Evolutionary conservation across 2,113 vertebrate species (phyloP), one percentile per base, ranked within the genome.

Genomic region (Acanthochromis polyacanthus): DNA sequence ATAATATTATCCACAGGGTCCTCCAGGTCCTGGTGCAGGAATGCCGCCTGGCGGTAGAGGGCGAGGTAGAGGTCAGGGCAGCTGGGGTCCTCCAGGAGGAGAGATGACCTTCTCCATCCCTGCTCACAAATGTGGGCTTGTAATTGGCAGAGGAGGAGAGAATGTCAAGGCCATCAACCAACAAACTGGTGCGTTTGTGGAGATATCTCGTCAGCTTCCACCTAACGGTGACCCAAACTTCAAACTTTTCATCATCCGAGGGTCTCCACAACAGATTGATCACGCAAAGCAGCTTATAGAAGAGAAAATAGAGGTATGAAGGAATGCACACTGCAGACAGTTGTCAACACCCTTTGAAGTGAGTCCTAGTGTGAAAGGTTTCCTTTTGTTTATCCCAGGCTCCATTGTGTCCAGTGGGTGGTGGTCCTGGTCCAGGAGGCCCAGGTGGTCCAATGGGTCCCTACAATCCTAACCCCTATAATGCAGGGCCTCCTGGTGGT

Each of bases 231-330:
- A 98, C 88, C 97, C 96, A 16, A 97, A 97, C 90, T 98, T 96
- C 87, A 98, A 98, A 68, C 89, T 98, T 17, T 98, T 98, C 72
- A 95, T 86, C 81, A 97, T 98, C 87, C 94, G 96, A 10, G 97
- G 97, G 23, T 94, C 95, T 0, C 97, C 97, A 0, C 95, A 97
- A 75, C 96, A 98, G 91, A 98, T 98, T 0, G 97, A 98, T 88
- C 97, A 98, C 0, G 97, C 97, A 83, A 97, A 97, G 88, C 96
- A 97, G 90, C 96, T 98, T 38, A 98, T 98, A 17, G 97, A 98
- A 69, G 96, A 98, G 60, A 98, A 98, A 90, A 98, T 98, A 6
- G 97, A 98, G 96, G 97, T 97, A 84, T 1, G 17, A 55, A 36
- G 16, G 2, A 5, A 10, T 4, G 5, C 10, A 20, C 30, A 1